Percentiles rank a stretch among this genome's conserved stretches.
phyloP scores from a whole-genome alignment of 2,888 invertebrate species.

The Zaprionus lineosus region DNA sequence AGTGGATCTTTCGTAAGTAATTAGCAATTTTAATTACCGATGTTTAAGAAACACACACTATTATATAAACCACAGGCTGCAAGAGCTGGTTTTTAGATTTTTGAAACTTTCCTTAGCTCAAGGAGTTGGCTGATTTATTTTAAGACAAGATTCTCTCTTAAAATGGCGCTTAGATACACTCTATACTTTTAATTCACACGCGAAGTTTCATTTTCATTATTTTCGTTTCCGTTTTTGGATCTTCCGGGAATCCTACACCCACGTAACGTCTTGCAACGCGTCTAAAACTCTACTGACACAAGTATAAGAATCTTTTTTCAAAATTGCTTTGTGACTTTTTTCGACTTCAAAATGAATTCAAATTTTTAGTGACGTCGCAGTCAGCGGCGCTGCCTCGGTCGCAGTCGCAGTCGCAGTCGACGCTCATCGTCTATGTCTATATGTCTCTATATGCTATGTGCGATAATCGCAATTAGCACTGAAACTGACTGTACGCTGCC shows the following conservation, averaged over 20 bases:
- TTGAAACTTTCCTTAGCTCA: no score
- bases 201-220: constrained; percentile 28
- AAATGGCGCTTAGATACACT: background rate
- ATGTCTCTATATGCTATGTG: constrained; percentile 62
- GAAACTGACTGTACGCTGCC: constrained; percentile 32
- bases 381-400: constrained; percentile 31
- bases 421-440: constrained; percentile 25
- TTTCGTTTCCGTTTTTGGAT: constrained; percentile 20
- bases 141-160: background rate
- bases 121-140: background rate
- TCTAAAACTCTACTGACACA: constrained; percentile 80
- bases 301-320: constrained; percentile 77
- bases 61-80: constrained; percentile 1
- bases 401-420: constrained; percentile 34
- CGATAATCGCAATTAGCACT: constrained; percentile 81
- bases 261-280: constrained; percentile 75
- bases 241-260: constrained; percentile 48
- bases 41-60: constrained; percentile 22
- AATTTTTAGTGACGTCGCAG: constrained; percentile 68
- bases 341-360: constrained; percentile 74
- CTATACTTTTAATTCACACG: background rate
- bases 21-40: constrained; percentile 51
- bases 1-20: constrained; percentile 67
- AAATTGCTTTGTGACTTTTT: constrained; percentile 67
- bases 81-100: background rate